Base-by-base conservation (phyloP, 2,888 invertebrate genomes). In the Nebria salina region DNA sequence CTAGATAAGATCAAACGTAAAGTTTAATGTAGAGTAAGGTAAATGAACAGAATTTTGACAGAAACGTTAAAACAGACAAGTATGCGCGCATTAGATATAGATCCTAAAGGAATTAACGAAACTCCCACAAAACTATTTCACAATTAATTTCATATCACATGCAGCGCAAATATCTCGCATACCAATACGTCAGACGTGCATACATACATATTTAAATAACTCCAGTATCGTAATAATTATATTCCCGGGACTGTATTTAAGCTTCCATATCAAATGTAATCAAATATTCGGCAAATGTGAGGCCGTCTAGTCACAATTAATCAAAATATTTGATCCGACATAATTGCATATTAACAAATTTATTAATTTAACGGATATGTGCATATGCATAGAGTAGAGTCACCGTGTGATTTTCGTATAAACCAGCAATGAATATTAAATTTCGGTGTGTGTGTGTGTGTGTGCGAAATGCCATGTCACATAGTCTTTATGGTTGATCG, bases 291-390 rank as follows among this genome's bases (percentile, higher is more conserved):
- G 34, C 9, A 70, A 70, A 25, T 34, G 70, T 11, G 70, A 20
- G 20, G 11, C 25, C 6, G 70, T 70, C 9, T 26, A 26, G 70
- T 70, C 70, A 70, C 13, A 54, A 54, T 70, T 70, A 70, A 15
- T 70, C 70, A 70, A 70, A 70, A 70, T 70, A 70, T 70, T 70
- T 70, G 70, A 70, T 70, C 70, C 70, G 25, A 54, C 75, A 80
- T 80, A 75, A 65, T 54, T 72, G 80, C 75, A 80, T 80, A 80
- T 80, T 80, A 80, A 75, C 80, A 80, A 80, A 80, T 75, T 80
- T 80, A 80, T 80, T 80, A 80, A 80, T 74, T 79, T 74, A 79
- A 66, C 79, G 73, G 43, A 74, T 79, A 78, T 54, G 13, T 54
- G 54, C 54, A 54, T 54, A 13, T 79, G 73, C 79, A 79, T 73